Base-by-base conservation (phyloP, 1,140 invertebrate species). In the Brachionus paranguensis region DNA sequence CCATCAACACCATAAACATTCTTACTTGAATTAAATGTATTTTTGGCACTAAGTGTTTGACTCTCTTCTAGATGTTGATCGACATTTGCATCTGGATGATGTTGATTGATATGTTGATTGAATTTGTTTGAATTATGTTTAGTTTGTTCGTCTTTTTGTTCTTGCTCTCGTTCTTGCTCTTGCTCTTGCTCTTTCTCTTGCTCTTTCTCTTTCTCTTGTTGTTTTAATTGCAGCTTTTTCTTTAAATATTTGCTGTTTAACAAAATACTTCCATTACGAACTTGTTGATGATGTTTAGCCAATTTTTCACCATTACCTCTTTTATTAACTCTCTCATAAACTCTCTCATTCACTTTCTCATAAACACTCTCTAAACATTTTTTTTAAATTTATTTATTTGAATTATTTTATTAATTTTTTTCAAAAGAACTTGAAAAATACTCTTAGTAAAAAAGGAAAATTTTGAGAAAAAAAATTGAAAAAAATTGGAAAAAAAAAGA, bases 11-110 rank as follows among this genome's bases (percentile, higher is more conserved):
- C 65, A 68, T 68, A 33, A 68, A 68, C 65, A 33, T 72, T 37
- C 17, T 41, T 72, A 72, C 68, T 72, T 72, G 37, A 72, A 45
- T 72, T 72, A 33, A 41, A 68, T 33, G 65, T 68, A 33, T 68
- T 68, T 68, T 68, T 68, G 10, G 12, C 8, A 37, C 33, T 68
- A 68, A 68, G 27, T 68, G 29, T 33, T 68, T 68, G 20, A 68
- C 27, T 68, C 33, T 29, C 6, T 60, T 60, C 53, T 17, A 60
- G 8, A 60, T 6, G 53, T 60, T 60, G 53, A 60, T 60, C 53
- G 53, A 60, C 53, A 60, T 60, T 8, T 60, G 8, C 5, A 17
- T 60, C 53, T 60, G 45, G 45, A 47, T 37, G 33, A 37, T 37
- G 33, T 37, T 29, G 1, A 29, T 55, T 55, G 14, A 55, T 10